Base-by-base conservation (phyloP, 2,113 vertebrate species). In the Polyodon spathula region DNA sequence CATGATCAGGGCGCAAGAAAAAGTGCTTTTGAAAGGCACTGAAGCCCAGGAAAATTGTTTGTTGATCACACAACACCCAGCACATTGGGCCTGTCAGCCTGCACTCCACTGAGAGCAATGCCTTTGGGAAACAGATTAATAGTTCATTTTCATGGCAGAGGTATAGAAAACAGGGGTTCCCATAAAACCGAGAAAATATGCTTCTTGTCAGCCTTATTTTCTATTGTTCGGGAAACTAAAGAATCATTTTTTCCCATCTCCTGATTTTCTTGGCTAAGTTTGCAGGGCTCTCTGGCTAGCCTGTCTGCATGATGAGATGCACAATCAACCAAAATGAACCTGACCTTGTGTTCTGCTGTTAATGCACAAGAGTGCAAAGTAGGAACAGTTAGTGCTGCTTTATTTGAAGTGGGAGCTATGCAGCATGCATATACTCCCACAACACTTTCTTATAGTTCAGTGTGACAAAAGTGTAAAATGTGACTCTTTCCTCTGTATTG, bases 21-120 rank as follows among this genome's bases (percentile, higher is more conserved):
- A 78, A 76, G 67, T 75, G 75, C 79, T 73, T 84, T 88, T 87
- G 77, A 88, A 81, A 86, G 70, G 78, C 86, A 88, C 73, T 86
- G 86, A 87, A 86, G 85, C 85, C 81, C 80, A 74, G 85, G 78
- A 71, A 84, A 87, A 89, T 84, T 85, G 84, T 86, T 87, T 89
- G 84, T 87, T 86, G 83, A 86, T 83, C 80, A 75, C 80, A 86
- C 79, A 87, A 85, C 80, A 83, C 84, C 68, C 73, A 59, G 77
- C 73, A 81, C 73, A 69, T 71, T 75, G 83, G 74, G 72, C 77
- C 82, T 86, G 86, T 83, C 85, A 86, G 74, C 72, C 77, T 74
- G 61, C 55, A 52, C 68, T 70, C 65, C 69, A 76, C 70, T 69
- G 61, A 69, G 70, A 76, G 74, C 77, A 86, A 86, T 86, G 82